Evolutionary conservation across 2,113 vertebrate genomes (phyloP), one percentile per base, ranked within the genome.

Genomic region (Ciconia maguari): DNA sequence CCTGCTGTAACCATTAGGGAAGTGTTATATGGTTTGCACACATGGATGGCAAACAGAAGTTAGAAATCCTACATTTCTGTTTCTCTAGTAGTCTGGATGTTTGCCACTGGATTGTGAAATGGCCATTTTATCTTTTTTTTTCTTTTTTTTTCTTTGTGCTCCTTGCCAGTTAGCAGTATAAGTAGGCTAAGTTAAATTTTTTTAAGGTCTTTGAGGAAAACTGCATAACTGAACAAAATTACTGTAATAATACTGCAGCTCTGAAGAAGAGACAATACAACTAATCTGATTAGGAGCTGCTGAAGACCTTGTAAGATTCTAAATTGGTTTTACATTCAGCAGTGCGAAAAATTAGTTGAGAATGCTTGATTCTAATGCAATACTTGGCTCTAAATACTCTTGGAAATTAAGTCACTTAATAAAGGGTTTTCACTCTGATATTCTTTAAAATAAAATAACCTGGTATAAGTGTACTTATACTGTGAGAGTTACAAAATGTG

Each of bases 331-430:
- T 90, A 11, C 57, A 87, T 96, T 92, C 62, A 68, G 60, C 44
- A 75, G 57, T 13, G 44, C 75, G 80, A 95, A 93, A 91, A 80
- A 87, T 51, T 1, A 68, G 27, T 88, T 78, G 70, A 41, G 61
- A 76, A 68, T 90, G 30, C 42, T 60, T 61, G 10, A 89, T 90
- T 90, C 44, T 84, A 87, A 60, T 72, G 42, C 46, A 58, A 7
- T 83, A 30, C 24, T 89, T 79, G 62, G 16, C 49, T 91, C 57
- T 46, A 72, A 92, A 55, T 93, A 26, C 27, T 72, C 46, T 36
- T 76, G 74, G 41, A 92, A 93, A 93, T 62, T 13, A 60, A 49
- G 49, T 95, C 62, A n/a, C 26, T 91, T 85, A 91, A 70, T 94
- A 65, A 74, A 66, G 11, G 21, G 20, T 36, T 87, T 96, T 91